Evolutionary conservation across 2,113 vertebrate species (phyloP).

Genomic region (Pseudolaguvia tuberculata): DNA sequence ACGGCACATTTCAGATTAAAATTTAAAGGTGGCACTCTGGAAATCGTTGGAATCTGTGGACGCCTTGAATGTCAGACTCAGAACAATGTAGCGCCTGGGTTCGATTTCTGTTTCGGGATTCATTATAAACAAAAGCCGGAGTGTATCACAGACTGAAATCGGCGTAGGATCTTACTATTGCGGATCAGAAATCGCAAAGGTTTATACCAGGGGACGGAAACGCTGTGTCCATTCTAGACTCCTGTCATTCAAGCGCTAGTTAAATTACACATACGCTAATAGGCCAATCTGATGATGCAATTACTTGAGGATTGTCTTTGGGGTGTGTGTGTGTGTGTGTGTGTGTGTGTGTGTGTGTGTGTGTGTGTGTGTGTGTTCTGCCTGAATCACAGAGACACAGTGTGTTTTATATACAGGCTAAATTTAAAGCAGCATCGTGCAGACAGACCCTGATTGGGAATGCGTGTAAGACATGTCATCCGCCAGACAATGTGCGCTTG

Average conservation of each 20-base stretch:
- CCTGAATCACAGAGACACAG: slow-evolving; percentile 23
- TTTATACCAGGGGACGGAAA: slow-evolving; percentile 17
- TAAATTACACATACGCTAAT: slow-evolving; percentile 35
- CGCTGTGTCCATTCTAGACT: slow-evolving; percentile 29
- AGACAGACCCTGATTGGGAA: slow-evolving; percentile 35
- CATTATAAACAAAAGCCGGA: slow-evolving; percentile 5
- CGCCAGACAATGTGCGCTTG: slow-evolving; percentile 45
- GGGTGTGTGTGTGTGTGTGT: slow-evolving; percentile 21
- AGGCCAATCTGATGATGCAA: slow-evolving; percentile 42
- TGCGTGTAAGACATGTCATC: slow-evolving; percentile 42
- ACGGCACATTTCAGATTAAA: slow-evolving; percentile 28
- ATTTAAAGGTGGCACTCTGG: slow-evolving; percentile 9
- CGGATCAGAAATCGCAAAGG: slow-evolving; percentile 15
- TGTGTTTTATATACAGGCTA: slow-evolving; percentile 32
- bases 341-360: slow-evolving; percentile 24
- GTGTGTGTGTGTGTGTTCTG: slow-evolving; percentile 29
- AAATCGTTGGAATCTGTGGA: slow-evolving; percentile 21
- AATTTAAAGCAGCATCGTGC: slow-evolving; percentile 37
- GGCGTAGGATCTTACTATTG: slow-evolving; percentile 15
- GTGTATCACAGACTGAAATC: slow-evolving; percentile 12
- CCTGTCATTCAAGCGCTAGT: slow-evolving; percentile 43
- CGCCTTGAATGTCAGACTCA: slow-evolving; percentile 29
- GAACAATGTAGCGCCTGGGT: slow-evolving; percentile 6
- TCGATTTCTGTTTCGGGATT: slow-evolving; percentile 18
- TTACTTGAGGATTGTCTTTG: slow-evolving; percentile 23